These are phyloP conservation scores for Philaethria dido DNA, from an alignment of 2,888 invertebrate genomes.

Conservation along the genomic window DNA sequence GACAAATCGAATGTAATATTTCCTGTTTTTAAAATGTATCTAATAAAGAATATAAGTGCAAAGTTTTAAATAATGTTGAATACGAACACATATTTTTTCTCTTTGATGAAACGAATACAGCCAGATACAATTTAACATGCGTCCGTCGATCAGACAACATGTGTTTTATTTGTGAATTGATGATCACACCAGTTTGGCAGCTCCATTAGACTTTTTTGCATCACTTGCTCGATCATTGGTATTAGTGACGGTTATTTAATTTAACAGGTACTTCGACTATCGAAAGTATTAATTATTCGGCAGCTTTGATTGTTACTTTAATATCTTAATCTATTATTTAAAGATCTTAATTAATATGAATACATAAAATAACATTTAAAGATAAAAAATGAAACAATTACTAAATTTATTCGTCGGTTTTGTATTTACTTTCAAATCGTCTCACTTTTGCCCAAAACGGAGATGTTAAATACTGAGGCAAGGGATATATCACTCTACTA, in stretches of 20 bases:
- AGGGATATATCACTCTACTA: too few relatives aligned
- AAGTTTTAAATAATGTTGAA: neutral
- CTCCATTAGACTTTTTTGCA: slow-evolving; percentile 47
- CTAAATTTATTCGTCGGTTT: neutral
- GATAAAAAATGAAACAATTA: neutral
- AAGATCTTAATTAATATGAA: slow-evolving; percentile 13
- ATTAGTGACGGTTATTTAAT: slow-evolving; percentile 44
- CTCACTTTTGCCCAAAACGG: neutral
- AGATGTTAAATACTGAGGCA: too few relatives aligned
- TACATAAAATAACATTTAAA: neutral
- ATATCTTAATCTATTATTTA: slow-evolving; percentile 35
- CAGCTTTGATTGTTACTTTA: slow-evolving; percentile 37
- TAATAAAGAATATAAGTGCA: neutral
- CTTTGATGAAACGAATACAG: slow-evolving; percentile 31
- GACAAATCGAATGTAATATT: slow-evolving; percentile 7
- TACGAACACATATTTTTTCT: slow-evolving; percentile 12
- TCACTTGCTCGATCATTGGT: slow-evolving; percentile 47
- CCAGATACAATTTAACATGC: slow-evolving; percentile 34
- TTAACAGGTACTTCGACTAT: slow-evolving; percentile 21
- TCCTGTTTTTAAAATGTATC: slow-evolving; percentile 1
- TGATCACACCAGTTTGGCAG: slow-evolving; percentile 52
- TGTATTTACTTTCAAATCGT: neutral
- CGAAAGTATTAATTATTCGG: slow-evolving; percentile 36
- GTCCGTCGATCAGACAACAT: slow-evolving; percentile 42
- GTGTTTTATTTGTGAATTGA: slow-evolving; percentile 54